phyloP scores from a whole-genome alignment of 2,113 vertebrate genomes.

The Atrichornis clamosus region DNA sequence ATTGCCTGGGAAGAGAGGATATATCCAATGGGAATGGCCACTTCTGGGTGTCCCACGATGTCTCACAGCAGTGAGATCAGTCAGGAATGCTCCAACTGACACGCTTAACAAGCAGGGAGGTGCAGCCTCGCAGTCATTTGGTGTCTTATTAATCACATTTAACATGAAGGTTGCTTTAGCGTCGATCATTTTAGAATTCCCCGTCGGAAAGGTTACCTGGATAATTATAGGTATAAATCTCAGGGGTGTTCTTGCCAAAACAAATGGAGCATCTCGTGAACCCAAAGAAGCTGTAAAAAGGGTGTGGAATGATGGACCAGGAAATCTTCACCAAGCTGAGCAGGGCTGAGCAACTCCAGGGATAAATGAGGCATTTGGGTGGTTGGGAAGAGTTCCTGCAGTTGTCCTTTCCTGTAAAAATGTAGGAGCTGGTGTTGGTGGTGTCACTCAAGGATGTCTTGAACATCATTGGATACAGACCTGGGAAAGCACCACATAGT shows the following conservation, averaged over 20 bases:
- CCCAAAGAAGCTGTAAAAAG: not conserved
- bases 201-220: conserved; percentile 8
- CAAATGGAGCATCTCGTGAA: conserved; percentile 6
- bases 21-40: rapidly evolving
- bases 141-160: conserved; percentile 39
- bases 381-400: not conserved
- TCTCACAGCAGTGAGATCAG: not conserved
- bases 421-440: not conserved
- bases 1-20: not conserved
- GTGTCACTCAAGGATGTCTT: rapidly evolving
- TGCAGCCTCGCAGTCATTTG: not conserved
- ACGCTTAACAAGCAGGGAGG: conserved; percentile 16
- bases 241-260: conserved; percentile 49
- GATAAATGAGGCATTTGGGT: not conserved
- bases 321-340: not conserved
- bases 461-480: not conserved
- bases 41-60: not conserved
- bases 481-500: not conserved
- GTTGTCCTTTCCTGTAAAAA: not conserved
- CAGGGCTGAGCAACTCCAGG: not conserved
- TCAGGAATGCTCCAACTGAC: not conserved
- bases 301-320: not conserved
- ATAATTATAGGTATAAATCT: conserved; percentile 48
- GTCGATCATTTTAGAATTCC: conserved; percentile 19
- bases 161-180: conserved; percentile 22